These are phyloP conservation scores for Fragum sueziense DNA, from an alignment of 2,888 invertebrate species.

Conservation along the genomic window DNA sequence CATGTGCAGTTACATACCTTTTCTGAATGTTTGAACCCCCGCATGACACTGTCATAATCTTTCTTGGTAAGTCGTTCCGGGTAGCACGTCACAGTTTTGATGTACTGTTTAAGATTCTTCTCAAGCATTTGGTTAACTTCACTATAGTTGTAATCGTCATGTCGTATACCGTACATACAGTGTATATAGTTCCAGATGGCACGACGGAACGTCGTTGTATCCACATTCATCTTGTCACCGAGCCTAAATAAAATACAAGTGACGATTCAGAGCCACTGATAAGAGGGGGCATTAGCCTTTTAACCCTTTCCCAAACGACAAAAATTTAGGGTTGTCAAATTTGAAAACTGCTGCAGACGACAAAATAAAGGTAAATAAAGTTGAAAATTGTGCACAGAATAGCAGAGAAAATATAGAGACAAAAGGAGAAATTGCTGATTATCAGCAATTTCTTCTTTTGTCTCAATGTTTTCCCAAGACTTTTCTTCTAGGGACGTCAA, in stretches of 20 bases:
- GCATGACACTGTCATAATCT: constrained; percentile 90
- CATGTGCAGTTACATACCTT: constrained; percentile 96
- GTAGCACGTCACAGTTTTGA: constrained; percentile 93
- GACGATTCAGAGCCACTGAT: background rate
- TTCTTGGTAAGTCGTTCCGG: constrained; percentile 91
- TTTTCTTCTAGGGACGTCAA: too few relatives aligned
- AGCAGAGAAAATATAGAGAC: too few relatives aligned
- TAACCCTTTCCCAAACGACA: too few relatives aligned
- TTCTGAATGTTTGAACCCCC: constrained; percentile 93
- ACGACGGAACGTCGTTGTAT: constrained; percentile 91
- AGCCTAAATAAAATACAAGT: constrained; percentile 85
- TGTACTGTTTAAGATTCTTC: constrained; percentile 90
- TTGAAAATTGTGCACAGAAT: too few relatives aligned
- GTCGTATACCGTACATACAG: constrained; percentile 91
- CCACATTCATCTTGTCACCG: constrained; percentile 91
- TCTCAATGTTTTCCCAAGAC: too few relatives aligned
- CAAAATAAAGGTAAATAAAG: too few relatives aligned
- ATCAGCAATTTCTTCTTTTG: background rate
- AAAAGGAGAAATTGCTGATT: background rate
- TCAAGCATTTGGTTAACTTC: constrained; percentile 92
- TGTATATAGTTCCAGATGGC: constrained; percentile 97
- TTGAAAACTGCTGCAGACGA: too few relatives aligned
- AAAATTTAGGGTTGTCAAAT: too few relatives aligned
- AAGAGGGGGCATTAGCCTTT: too few relatives aligned
- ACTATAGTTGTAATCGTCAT: constrained; percentile 94